phyloP scores from a whole-genome alignment of 1,140 invertebrate genomes.

The Scaptomyza graminum region DNA sequence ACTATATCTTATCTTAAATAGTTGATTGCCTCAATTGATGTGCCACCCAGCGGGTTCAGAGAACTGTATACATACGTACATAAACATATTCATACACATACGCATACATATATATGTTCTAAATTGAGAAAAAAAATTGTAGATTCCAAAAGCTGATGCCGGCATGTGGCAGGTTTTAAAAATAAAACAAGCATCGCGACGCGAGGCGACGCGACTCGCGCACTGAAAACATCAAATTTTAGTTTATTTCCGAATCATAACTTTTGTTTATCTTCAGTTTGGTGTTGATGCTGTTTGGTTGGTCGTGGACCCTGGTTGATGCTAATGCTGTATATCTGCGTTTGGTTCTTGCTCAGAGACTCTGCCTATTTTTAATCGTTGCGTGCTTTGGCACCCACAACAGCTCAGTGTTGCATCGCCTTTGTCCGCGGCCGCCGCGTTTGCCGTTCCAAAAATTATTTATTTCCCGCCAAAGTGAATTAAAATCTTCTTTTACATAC shows the following conservation, averaged over 20 bases:
- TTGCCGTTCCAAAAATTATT: conserved; percentile 31
- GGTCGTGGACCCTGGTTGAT: conserved; percentile 1
- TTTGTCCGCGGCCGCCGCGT: conserved; percentile 53
- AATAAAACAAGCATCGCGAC: conserved; percentile 45
- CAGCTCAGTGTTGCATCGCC: conserved; percentile 48
- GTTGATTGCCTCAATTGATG: too few relatives aligned
- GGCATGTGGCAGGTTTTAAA: conserved; percentile 40
- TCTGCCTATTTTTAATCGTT: conserved; percentile 26
- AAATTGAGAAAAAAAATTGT: conserved; percentile 3
- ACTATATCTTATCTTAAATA: too few relatives aligned
- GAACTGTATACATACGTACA: neutral
- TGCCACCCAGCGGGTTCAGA: neutral
- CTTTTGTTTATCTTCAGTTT: conserved; percentile 73
- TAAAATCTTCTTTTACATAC: conserved; percentile 4
- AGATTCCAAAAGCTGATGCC: conserved; percentile 32
- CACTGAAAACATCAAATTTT: conserved; percentile 68
- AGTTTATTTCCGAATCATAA: conserved; percentile 78
- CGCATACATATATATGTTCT: neutral
- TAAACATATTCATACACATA: neutral
- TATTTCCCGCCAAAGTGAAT: conserved; percentile 33
- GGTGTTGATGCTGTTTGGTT: neutral
- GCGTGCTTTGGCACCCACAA: conserved; percentile 11
- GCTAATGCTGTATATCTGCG: conserved; percentile 14
- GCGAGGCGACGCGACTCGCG: conserved; percentile 27
- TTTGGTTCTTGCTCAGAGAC: neutral